Percentiles rank a stretch among this genome's conserved stretches.
Conservation (phyloP, 2,888 invertebrate genomes). For the Minunthozetes semirufus region DNA sequence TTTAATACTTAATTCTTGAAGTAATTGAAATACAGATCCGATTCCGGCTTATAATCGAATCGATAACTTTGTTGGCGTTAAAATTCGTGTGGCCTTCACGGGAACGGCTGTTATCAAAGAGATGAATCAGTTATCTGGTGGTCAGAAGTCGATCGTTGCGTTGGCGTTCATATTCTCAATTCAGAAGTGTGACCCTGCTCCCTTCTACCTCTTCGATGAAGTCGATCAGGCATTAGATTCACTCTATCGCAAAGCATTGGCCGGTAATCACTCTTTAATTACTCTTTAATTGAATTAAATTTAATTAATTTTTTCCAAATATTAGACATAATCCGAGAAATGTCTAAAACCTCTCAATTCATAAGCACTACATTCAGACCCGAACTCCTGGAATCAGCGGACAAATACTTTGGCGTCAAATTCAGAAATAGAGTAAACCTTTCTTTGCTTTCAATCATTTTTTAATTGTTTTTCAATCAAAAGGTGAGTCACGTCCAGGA, state of each 20-base stretch:
- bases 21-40: conserved; percentile 36
- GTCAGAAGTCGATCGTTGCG: conserved; percentile 97
- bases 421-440: conserved; percentile 43
- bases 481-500: not conserved
- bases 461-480: too few relatives aligned
- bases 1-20: conserved; percentile 52
- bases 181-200: conserved; percentile 99
- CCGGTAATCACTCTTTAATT: conserved; percentile 40
- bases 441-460: not conserved
- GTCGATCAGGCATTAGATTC: conserved; percentile 75
- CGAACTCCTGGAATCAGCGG: conserved; percentile 54
- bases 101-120: conserved; percentile 95
- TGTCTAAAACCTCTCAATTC: conserved; percentile 55
- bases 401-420: conserved; percentile 55
- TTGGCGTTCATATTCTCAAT: conserved; percentile 97
- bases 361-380: conserved; percentile 58
- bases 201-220: conserved; percentile 99
- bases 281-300: conserved; percentile 20
- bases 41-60: conserved; percentile 42
- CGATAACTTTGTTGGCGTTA: conserved; percentile 77
- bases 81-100: conserved; percentile 82
- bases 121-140: conserved; percentile 98
- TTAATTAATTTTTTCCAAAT: conserved; percentile 36
- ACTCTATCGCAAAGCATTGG: conserved; percentile 50
- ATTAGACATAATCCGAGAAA: conserved; percentile 54